Evolutionary conservation across 2,888 invertebrate genomes (phyloP).

Genomic region (Trypoxylon attenuatum): DNA sequence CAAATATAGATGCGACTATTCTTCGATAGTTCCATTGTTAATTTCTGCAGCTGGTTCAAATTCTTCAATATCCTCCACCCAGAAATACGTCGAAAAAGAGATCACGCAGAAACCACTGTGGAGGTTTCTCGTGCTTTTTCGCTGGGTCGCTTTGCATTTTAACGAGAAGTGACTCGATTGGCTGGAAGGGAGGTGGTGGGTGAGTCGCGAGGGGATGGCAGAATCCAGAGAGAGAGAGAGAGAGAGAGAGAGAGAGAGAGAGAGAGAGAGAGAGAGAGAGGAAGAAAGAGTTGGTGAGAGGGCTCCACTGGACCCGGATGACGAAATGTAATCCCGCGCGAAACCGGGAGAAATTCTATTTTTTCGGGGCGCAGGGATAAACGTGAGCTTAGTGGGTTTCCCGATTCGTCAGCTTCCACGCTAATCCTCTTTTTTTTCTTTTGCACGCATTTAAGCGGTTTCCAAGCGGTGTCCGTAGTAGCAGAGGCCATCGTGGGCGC

Average conservation of each 20-base stretch:
- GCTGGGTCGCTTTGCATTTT: slow-evolving; percentile 19
- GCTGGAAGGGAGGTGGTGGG: no score
- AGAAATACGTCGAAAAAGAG: no score
- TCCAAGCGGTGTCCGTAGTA: background rate
- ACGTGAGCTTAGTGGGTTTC: background rate
- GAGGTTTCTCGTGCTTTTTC: slow-evolving; percentile 1
- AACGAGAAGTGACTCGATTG: slow-evolving; percentile 13
- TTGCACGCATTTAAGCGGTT: background rate
- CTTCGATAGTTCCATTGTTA: no score
- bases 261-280: no score
- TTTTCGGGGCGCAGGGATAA: background rate
- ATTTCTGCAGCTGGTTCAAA: no score
- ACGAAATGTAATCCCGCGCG: slow-evolving; percentile 5
- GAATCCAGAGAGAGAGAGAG: no score
- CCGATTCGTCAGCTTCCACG: background rate
- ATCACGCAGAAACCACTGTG: background rate
- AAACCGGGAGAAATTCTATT: slow-evolving; percentile 2
- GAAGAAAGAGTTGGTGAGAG: no score
- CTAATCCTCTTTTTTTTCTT: background rate
- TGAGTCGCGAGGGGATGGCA: no score
- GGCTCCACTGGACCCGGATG: no score
- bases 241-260: no score
- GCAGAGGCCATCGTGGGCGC: background rate
- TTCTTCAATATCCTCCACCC: no score
- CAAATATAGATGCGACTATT: no score